Evolutionary conservation across 2,888 invertebrate genomes (phyloP).

Genomic region (Melanotus villosus): DNA sequence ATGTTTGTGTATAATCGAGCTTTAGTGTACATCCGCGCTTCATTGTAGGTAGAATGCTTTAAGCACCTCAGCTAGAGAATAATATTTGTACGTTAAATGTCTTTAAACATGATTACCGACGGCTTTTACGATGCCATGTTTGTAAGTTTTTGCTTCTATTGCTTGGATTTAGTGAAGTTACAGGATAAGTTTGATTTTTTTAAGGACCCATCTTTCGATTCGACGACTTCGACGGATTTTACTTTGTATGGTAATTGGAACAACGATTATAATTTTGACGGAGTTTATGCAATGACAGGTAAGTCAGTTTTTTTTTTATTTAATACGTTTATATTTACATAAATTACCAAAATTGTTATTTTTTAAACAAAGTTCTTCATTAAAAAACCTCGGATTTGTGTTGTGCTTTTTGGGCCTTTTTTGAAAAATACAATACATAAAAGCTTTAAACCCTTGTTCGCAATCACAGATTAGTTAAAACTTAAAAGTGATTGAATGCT

Average conservation of each 20-base stretch:
- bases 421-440: too few species aligned
- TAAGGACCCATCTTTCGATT: neutral
- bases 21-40: neutral
- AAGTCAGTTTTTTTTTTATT: neutral
- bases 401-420: too few species aligned
- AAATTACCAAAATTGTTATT: too few species aligned
- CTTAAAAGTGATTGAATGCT: too few species aligned
- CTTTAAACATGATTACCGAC: neutral
- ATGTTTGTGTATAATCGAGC: neutral
- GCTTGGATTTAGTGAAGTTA: neutral
- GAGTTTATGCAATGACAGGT: neutral
- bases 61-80: neutral
- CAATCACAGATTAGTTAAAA: too few species aligned
- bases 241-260: neutral
- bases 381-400: too few species aligned
- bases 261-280: neutral
- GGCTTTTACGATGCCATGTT: neutral
- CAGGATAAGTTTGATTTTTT: neutral
- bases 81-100: neutral
- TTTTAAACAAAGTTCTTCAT: too few species aligned
- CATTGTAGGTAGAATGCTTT: neutral
- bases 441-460: too few species aligned
- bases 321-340: too few species aligned
- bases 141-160: conserved; percentile 5
- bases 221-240: neutral